Conservation (phyloP, 2,113 vertebrate species). For the Osmerus eperlanus region DNA sequence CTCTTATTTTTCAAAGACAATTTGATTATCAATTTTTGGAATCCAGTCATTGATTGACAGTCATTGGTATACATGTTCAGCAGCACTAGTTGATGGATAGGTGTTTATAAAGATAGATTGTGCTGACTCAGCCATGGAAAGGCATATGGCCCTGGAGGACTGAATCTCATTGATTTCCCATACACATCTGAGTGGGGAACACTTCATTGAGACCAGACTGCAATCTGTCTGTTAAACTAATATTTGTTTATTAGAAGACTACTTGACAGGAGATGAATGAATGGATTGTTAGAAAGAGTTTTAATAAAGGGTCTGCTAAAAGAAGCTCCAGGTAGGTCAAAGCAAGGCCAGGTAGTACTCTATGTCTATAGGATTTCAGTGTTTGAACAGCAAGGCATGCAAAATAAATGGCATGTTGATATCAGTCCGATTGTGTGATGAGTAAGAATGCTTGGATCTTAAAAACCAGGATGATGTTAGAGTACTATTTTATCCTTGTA, state of each 20-base stretch:
- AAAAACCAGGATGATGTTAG: background rate
- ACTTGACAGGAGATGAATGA: background rate
- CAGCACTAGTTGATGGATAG: no score
- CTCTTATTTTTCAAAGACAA: no score
- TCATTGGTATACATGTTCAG: no score
- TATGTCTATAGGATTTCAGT: no score
- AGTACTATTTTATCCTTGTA: background rate
- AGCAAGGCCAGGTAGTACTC: background rate
- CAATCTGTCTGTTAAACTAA: background rate
- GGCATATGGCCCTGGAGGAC: background rate
- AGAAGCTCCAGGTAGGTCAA: background rate
- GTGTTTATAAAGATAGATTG: no score
- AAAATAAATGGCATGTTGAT: constrained; percentile 24
- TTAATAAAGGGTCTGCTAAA: background rate
- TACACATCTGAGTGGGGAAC: background rate
- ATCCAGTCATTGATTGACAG: no score
- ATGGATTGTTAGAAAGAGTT: background rate
- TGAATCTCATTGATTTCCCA: background rate
- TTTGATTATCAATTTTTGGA: no score
- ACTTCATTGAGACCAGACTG: background rate
- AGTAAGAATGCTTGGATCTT: constrained; percentile 14
- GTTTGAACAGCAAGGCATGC: no score
- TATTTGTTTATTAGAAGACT: constrained; percentile 2
- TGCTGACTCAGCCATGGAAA: no score
- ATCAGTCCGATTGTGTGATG: constrained; percentile 43